Base-by-base conservation (phyloP, 1,140 invertebrate genomes). In the Aporrectodea caliginosa region DNA sequence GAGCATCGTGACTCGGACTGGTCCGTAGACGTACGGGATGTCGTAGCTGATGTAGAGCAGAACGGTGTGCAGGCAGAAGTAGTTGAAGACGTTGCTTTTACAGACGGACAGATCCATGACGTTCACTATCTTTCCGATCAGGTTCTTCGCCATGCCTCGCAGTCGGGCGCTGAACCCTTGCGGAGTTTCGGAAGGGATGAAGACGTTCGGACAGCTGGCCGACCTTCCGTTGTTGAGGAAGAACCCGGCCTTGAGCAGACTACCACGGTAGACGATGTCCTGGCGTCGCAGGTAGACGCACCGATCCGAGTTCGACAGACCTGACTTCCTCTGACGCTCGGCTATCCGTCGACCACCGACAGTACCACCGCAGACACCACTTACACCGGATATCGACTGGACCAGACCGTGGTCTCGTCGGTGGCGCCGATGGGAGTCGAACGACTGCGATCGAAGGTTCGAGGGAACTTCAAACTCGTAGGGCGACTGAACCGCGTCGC, bases 41-140 rank as follows among this genome's bases (percentile, higher is more conserved):
- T 96, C 97, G 88, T 98, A 96, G 80, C 95, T 96, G 90, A 95
- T 92, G 92, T 98, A 93, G 0, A 95, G 96, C 33, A 98, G 90
- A 81, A 94, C 93, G 16, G 95, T 95, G 80, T 94, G 94, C 33
- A 95, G 83, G 16, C 94, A 92, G n/a, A 98, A 89, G 58, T 97
- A 90, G 30, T 96, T 87, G 86, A 98, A 98, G 0, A 94, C 93
- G 0, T 93, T 93, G 74, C 94, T 95, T 83, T 91, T 91, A 6
- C 79, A 74, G 58, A 81, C 76, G 22, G 58, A 35, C 77, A 78
- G 35, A 43, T 81, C 80, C 12, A 81, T 31, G 27, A 76, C 29
- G 43, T 22, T 22, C 43, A 12, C 22, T 71, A 74, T 74, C 71
- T 73, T 30, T 22, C 35, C 27, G 31, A 79, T n/a, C 22, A 79